Percentiles rank a stretch among this genome's conserved stretches.
These are phyloP conservation scores for Rhizomys pruinosus DNA, from an alignment of 2,113 vertebrate species.

Conservation along the genomic window DNA sequence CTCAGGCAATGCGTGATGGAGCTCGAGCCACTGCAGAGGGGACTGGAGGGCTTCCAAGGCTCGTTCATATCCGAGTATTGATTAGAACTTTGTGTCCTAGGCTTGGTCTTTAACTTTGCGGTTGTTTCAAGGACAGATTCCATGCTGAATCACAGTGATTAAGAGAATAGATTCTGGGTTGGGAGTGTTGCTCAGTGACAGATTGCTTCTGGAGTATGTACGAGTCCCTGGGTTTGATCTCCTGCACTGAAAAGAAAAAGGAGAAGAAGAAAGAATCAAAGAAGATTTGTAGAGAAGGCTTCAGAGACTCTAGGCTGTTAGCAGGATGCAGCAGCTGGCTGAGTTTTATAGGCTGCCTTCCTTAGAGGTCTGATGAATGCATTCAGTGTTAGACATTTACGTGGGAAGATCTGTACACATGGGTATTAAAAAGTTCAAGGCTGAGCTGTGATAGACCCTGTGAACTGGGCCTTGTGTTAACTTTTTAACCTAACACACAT, in stretches of 20 bases:
- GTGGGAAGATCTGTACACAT: not conserved
- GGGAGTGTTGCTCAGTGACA: not conserved
- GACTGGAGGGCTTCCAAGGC: not conserved
- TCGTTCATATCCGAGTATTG: not conserved
- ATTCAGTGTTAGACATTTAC: not conserved
- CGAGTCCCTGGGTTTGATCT: not conserved
- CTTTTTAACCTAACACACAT: not conserved
- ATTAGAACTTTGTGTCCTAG: not conserved
- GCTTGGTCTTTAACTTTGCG: not conserved
- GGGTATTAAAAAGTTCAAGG: not conserved
- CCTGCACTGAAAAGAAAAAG: not conserved
- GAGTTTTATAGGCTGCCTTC: not conserved
- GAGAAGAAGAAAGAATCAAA: not conserved
- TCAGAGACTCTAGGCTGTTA: not conserved
- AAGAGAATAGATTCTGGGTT: not conserved
- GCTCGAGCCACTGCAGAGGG: not conserved
- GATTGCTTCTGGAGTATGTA: too few species aligned
- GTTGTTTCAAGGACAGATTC: not conserved
- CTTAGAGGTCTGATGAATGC: not conserved
- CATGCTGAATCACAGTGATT: not conserved
- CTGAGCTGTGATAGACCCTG: not conserved
- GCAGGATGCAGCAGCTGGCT: too few species aligned
- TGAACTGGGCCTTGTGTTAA: not conserved
- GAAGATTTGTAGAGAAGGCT: not conserved
- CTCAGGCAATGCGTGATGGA: not conserved